Evolutionary conservation across 2,113 vertebrate genomes (phyloP), one percentile per base, ranked within the genome.

Genomic region (Sceloporus undulatus): DNA sequence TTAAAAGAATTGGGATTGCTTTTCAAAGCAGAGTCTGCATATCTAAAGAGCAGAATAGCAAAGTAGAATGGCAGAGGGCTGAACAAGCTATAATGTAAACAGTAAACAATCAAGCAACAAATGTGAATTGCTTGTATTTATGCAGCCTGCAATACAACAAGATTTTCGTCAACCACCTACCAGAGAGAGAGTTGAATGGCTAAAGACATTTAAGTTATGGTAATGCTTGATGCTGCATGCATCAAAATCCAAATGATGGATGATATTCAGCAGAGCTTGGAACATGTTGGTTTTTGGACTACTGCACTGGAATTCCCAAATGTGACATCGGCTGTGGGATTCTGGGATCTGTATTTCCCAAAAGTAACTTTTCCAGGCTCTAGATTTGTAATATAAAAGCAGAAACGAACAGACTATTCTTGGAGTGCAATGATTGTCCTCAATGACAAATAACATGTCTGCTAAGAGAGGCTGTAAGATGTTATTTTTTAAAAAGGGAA

Each of bases 121-220:
- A 79, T 38, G 23, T 88, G 38, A 92, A 89, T 82, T 85, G 81
- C 38, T 93, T 90, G 83, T 85, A 11, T 66, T 94, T 62, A 84
- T 40, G 76, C n/a, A 82, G 65, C n/a, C 34, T 77, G 65, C 25
- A 88, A 73, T 62, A 65, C 71, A 78, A n/a, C 1, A 38, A 89
- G 25, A 59, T 66, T 62, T 85, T 59, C 1, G n/a, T 62, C 59
- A 62, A 62, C 59, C 59, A 14, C 59, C 18, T 18, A 62, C n/a
- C 59, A 48, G 4, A 48, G 0, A 48, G n/a, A n/a, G n/a, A n/a
- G n/a, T n/a, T n/a, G n/a, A n/a, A n/a, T n/a, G n/a, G n/a, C n/a
- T n/a, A n/a, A n/a, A n/a, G n/a, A n/a, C n/a, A n/a, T n/a, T n/a
- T n/a, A n/a, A n/a, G 74, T 29, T 2, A 70, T 6, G 52, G 2